Base-by-base conservation (phyloP, 2,113 vertebrate genomes). In the Hiodon alosoides region DNA sequence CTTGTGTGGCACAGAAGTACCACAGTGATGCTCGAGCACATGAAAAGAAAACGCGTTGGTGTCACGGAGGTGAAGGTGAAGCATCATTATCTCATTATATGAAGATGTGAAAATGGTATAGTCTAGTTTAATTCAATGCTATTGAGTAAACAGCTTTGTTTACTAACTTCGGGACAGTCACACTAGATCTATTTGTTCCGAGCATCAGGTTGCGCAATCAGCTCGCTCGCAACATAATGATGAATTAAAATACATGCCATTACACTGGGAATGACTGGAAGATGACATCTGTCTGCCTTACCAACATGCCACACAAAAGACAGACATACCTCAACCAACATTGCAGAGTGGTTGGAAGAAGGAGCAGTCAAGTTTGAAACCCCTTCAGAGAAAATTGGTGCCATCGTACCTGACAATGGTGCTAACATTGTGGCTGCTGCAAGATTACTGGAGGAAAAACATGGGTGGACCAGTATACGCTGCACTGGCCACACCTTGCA, bases 271-370 rank as follows among this genome's bases (percentile, higher is more conserved):
- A 72, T 67, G 69, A 79, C 54, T 75, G 65, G 69, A 17, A 77
- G 14, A 79, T 77, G 77, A 13, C 68, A 60, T 77, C 77, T 51
- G 3, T 74, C 31, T 77, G 67, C 72, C 71, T 81, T 52, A 81
- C 80, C 48, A 79, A 72, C 58, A 79, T 75, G 75, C 80, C 74
- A 71, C 67, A 79, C n/a, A 16, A 79, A 31, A n/a, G 74, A 77
- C 51, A 78, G 79, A 65, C 78, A 81, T 67, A 81, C 72, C 6
- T 77, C 62, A 59, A 5, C 69, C 8, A 76, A 64, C 73, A 80
- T 66, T 50, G 68, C 65, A 72, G 53, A 79, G 64, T 72, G 68
- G 67, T 58, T 74, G 46, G 74, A 69, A 31, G 47, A 78, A 17
- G 78, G 69, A 52, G 72, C 51, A 57, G 74, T 60, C 70, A 77